Evolutionary conservation across 2,113 vertebrate species (phyloP).

Genomic region (Typhlomys cinereus): DNA sequence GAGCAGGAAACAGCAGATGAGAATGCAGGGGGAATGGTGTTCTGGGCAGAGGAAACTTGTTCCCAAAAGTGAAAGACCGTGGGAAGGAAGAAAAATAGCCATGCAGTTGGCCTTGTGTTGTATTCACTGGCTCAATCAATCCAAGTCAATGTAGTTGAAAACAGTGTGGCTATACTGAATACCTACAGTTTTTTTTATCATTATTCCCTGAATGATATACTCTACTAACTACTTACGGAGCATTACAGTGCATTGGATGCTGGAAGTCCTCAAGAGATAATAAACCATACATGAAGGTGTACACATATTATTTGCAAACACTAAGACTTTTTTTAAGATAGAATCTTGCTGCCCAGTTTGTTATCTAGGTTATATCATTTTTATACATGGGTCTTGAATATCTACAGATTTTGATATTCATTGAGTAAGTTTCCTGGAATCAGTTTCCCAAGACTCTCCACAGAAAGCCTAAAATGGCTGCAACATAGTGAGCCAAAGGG

Average conservation of each 20-base stretch:
- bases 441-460: not conserved
- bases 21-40: not conserved
- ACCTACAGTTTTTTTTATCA: not conserved
- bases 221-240: not conserved
- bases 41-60: not conserved
- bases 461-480: conserved; percentile 19
- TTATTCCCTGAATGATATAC: not conserved
- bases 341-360: not conserved
- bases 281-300: not conserved
- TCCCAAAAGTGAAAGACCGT: not conserved
- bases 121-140: not conserved
- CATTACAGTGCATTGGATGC: not conserved
- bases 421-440: not conserved
- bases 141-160: not conserved
- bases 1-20: conserved; percentile 14
- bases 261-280: not conserved
- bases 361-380: not conserved
- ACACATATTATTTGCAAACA: not conserved
- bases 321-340: not conserved
- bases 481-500: not conserved
- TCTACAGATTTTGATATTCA: not conserved
- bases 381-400: not conserved
- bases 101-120: not conserved
- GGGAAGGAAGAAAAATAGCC: not conserved
- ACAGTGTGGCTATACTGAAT: not conserved